Evolutionary conservation across 2,797 vertebrate genomes (phyloP).

Genomic region (Danio jaintianensis): DNA sequence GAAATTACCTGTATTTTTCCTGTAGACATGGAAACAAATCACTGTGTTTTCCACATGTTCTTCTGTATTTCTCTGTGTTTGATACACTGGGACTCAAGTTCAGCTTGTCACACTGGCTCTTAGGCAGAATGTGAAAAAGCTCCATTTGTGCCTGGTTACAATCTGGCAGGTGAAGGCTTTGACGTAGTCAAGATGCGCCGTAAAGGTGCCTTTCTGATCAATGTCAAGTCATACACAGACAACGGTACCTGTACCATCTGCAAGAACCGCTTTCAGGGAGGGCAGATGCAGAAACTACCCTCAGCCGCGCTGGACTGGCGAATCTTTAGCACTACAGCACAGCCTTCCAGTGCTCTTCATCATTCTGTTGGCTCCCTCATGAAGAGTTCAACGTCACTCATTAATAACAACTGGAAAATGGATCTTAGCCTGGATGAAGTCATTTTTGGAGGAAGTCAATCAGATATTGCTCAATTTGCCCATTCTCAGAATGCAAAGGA

Average conservation of each 20-base stretch:
- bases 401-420: constrained; percentile 79
- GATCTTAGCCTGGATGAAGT: constrained; percentile 72
- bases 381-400: constrained; percentile 76
- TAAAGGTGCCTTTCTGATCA: constrained; percentile 81
- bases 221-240: constrained; percentile 74
- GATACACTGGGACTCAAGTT: constrained; percentile 49
- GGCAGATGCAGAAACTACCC: constrained; percentile 78
- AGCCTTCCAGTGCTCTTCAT: constrained; percentile 79
- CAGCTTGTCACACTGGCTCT: constrained; percentile 68
- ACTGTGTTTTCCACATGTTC: constrained; percentile 53
- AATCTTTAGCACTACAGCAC: constrained; percentile 77
- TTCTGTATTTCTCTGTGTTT: constrained; percentile 51
- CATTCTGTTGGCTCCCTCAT: constrained; percentile 81
- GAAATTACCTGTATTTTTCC: constrained; percentile 8
- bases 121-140: constrained; percentile 75
- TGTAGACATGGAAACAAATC: constrained; percentile 55
- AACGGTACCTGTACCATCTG: constrained; percentile 78
- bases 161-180: constrained; percentile 86
- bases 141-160: constrained; percentile 82
- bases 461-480: constrained; percentile 79
- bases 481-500: constrained; percentile 77
- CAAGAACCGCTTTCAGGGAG: constrained; percentile 76
- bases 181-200: constrained; percentile 84
- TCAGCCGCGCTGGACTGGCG: constrained; percentile 80
- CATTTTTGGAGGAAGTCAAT: constrained; percentile 79